A percentile compares a stretch with the other conserved stretches of the same genome.
Conservation (phyloP, 2,113 vertebrate genomes). For the Apteryx mantelli region DNA sequence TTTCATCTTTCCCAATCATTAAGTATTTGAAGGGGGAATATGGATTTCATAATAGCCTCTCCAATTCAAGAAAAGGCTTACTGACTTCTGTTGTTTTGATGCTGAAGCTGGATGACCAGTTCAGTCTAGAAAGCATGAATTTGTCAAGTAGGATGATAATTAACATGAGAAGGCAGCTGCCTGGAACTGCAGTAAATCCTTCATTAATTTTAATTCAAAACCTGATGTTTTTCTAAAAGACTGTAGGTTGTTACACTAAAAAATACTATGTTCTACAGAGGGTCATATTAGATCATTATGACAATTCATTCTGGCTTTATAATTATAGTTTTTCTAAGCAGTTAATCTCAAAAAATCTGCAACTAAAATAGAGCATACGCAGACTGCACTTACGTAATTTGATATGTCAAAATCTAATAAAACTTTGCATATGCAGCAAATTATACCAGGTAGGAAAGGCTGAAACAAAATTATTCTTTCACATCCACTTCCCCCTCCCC, state of each 20-base stretch:
- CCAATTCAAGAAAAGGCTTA: not conserved
- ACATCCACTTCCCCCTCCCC: not conserved
- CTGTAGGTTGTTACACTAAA: not conserved
- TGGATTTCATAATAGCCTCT: not conserved
- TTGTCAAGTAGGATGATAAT: not conserved
- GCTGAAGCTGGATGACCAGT: not conserved
- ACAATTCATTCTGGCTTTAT: not conserved
- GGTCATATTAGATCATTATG: not conserved
- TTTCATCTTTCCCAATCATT: not conserved
- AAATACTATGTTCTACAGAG: not conserved
- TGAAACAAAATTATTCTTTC: not conserved
- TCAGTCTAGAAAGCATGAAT: not conserved
- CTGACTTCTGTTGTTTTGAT: not conserved
- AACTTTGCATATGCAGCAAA: conserved; percentile 18
- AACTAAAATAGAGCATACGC: not conserved
- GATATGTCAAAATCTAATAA: conserved; percentile 13
- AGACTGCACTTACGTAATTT: conserved; percentile 26
- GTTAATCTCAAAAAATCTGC: conserved; percentile 31
- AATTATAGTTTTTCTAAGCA: conserved; percentile 5
- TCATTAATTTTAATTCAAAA: not conserved
- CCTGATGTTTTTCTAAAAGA: not conserved
- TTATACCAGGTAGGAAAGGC: not conserved
- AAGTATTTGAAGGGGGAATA: not conserved
- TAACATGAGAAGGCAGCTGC: not conserved
- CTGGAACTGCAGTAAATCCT: not conserved